These are phyloP conservation scores for Drosophila pallidifrons DNA, from an alignment of 1,140 invertebrate genomes.

Conservation along the genomic window DNA sequence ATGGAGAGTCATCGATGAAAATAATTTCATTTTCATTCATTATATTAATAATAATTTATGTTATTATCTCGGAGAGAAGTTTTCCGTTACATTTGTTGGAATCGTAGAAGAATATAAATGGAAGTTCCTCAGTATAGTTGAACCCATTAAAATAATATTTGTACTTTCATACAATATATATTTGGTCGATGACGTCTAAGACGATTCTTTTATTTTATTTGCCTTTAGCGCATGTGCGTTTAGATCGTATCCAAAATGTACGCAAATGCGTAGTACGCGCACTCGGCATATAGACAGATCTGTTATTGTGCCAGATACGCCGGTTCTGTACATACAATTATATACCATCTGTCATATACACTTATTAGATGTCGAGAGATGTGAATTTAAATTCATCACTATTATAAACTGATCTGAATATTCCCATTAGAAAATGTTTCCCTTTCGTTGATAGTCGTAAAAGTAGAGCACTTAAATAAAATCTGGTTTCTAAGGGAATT, in stretches of 20 bases:
- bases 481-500: slow-evolving; percentile 10
- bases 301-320: slow-evolving; percentile 21
- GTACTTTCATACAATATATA: not conserved
- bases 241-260: not conserved
- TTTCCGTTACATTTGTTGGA: too few relatives aligned
- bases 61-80: too few relatives aligned
- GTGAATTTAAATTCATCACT: slow-evolving; percentile 7
- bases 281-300: not conserved
- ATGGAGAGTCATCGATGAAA: too few relatives aligned
- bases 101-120: too few relatives aligned
- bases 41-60: too few relatives aligned
- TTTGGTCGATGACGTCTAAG: slow-evolving; percentile 8
- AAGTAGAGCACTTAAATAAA: not conserved
- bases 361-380: not conserved
- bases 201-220: slow-evolving; percentile 8
- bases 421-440: slow-evolving; percentile 15
- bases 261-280: slow-evolving; percentile 21
- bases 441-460: slow-evolving; percentile 1
- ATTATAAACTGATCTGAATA: not conserved
- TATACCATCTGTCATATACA: not conserved
- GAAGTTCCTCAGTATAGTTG: too few relatives aligned
- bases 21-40: too few relatives aligned
- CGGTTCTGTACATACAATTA: not conserved
- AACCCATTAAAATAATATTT: not conserved
- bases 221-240: not conserved